A percentile compares a stretch with the other conserved stretches of the same genome.
Evolutionary conservation across 1,140 invertebrate genomes (phyloP).

Genomic region (Yoshiicerus persimilis): DNA sequence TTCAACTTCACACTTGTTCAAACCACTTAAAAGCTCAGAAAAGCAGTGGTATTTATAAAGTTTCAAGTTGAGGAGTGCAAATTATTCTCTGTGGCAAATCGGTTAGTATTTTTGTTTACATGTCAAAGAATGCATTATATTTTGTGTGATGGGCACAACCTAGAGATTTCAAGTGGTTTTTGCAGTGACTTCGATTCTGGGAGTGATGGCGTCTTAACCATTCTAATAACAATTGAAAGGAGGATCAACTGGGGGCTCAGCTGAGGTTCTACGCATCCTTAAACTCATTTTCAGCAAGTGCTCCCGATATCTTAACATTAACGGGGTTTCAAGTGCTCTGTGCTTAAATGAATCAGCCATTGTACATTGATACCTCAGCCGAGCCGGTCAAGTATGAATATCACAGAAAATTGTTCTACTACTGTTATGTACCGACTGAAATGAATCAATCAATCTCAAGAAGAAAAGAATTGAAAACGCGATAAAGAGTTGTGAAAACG

Average conservation of each 20-base stretch:
- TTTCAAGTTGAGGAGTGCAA: background rate
- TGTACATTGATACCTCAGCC: constrained; percentile 8
- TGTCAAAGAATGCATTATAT: background rate
- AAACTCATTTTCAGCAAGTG: background rate
- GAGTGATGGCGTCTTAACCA: background rate
- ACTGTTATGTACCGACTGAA: constrained; percentile 2
- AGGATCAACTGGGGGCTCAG: constrained; percentile 24
- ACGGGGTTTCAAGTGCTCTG: constrained; percentile 6
- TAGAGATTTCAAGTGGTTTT: constrained; percentile 40
- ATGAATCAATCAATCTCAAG: constrained; percentile 39
- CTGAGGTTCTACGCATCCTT: constrained; percentile 29
- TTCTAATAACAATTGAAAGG: constrained; percentile 9
- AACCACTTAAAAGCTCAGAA: constrained; percentile 37
- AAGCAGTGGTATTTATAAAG: constrained; percentile 3
- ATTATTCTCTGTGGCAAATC: background rate
- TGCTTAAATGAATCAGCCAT: background rate
- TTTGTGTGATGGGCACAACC: background rate
- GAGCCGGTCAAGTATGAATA: background rate
- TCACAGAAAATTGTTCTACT: background rate
- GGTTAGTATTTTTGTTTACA: background rate
- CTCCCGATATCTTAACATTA: background rate
- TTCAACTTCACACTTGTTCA: background rate
- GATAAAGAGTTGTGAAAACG: constrained; percentile 2
- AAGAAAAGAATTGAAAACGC: constrained; percentile 9
- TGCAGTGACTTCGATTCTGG: constrained; percentile 16